Percentiles rank a stretch among this genome's conserved stretches.
Evolutionary conservation across 2,888 invertebrate genomes (phyloP).

Genomic region (Cryptophagus acutangulus): DNA sequence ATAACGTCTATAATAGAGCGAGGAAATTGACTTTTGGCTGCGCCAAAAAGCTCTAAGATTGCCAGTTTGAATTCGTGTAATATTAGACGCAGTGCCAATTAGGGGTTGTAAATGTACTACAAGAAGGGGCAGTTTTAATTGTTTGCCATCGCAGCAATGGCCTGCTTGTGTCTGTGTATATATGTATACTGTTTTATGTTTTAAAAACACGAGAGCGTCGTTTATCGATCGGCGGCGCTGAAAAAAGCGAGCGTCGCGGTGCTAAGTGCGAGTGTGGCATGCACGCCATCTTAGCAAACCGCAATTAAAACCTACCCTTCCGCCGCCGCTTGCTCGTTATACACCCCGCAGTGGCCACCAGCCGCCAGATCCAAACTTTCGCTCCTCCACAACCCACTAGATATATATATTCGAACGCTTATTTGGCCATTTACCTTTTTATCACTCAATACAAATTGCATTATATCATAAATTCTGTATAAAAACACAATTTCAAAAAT

Average conservation of each 20-base stretch:
- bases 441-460: no score
- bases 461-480: no score
- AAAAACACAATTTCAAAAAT: no score
- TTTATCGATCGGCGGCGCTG: conserved; percentile 41
- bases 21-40: conserved; percentile 13
- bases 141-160: no score
- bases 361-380: conserved; percentile 16
- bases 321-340: conserved; percentile 19
- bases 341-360: conserved; percentile 19
- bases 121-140: conserved; percentile 35
- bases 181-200: conserved; percentile 44
- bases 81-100: conserved; percentile 26
- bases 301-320: conserved; percentile 45
- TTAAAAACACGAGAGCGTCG: conserved; percentile 46
- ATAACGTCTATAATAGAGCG: no score
- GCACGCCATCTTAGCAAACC: conserved; percentile 51
- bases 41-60: conserved; percentile 11
- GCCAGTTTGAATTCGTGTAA: conserved; percentile 20
- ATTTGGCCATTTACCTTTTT: no score
- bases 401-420: no score
- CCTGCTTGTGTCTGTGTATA: conserved; percentile 35
- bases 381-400: no score
- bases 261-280: conserved; percentile 51
- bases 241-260: conserved; percentile 48
- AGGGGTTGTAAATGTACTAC: conserved; percentile 27